A percentile compares a stretch with the other conserved stretches of the same genome.
These are phyloP conservation scores for Oophaga sylvatica DNA, from an alignment of 2,797 vertebrate species.

Conservation along the genomic window DNA sequence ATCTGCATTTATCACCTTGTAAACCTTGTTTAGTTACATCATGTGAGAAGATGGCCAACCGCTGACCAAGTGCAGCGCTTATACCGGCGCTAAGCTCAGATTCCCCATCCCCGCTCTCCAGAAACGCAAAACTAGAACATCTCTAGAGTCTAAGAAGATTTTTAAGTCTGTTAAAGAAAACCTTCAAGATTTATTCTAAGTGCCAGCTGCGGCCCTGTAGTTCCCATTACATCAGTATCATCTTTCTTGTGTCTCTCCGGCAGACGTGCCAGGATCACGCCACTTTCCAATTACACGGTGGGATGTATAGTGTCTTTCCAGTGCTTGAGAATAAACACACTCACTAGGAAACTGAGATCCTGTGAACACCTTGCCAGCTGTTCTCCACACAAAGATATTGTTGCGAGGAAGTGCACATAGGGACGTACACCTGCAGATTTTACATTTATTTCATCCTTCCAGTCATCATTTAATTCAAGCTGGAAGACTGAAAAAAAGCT, in stretches of 20 bases:
- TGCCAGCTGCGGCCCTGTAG: not conserved
- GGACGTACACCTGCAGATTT: not conserved
- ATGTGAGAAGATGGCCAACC: too few species aligned
- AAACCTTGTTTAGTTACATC: not conserved
- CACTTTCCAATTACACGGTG: slow-evolving; percentile 26
- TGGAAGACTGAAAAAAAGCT: not conserved
- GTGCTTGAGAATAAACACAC: slow-evolving; percentile 41
- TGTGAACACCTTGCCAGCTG: slow-evolving; percentile 22
- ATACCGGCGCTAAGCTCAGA: not conserved
- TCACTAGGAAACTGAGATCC: slow-evolving; percentile 26
- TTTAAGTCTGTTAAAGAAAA: not conserved
- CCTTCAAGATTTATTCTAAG: not conserved
- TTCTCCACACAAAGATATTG: slow-evolving; percentile 32
- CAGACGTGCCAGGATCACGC: not conserved
- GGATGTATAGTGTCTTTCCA: slow-evolving; percentile 10
- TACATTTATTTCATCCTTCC: slow-evolving; percentile 2
- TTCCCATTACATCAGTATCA: slow-evolving; percentile 12
- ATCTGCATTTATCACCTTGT: not conserved
- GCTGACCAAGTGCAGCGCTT: not conserved
- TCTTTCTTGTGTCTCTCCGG: not conserved
- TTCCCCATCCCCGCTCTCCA: not conserved
- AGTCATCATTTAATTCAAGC: not conserved
- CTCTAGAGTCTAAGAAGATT: not conserved
- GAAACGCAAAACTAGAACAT: not conserved
- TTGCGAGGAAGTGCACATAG: not conserved